phyloP scores from a whole-genome alignment of 2,888 invertebrate genomes.

The Agriopis leucophaearia region DNA sequence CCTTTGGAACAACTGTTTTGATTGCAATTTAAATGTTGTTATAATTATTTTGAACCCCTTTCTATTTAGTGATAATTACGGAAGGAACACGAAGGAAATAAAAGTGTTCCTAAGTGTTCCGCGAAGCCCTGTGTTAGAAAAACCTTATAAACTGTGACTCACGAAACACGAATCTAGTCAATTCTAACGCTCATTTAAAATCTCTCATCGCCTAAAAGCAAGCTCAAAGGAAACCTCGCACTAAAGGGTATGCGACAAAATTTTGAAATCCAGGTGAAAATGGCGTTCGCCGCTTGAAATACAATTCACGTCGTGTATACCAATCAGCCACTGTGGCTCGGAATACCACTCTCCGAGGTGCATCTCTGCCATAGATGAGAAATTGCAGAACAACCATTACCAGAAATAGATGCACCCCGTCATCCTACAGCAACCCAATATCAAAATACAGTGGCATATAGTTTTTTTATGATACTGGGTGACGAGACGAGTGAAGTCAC shows the following conservation, averaged over 20 bases:
- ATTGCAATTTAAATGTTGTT: too few species aligned
- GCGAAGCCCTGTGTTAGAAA: too few species aligned
- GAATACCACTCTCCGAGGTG: conserved; percentile 42
- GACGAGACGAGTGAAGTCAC: too few species aligned
- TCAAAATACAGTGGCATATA: too few species aligned
- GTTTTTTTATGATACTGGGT: too few species aligned
- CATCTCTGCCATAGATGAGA: conserved; percentile 35
- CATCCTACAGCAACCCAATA: neutral
- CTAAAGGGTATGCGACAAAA: conserved; percentile 37
- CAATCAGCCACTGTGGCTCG: conserved; percentile 48
- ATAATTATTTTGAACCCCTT: too few species aligned
- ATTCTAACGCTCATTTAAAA: neutral
- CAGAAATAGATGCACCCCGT: too few species aligned
- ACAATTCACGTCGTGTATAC: conserved; percentile 50
- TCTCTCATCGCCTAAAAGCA: conserved; percentile 1
- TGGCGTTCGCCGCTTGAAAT: conserved; percentile 42
- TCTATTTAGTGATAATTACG: too few species aligned
- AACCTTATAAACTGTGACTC: too few species aligned
- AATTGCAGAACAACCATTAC: neutral
- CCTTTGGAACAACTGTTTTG: too few species aligned
- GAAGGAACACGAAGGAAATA: too few species aligned
- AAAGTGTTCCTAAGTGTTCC: too few species aligned
- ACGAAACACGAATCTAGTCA: neutral
- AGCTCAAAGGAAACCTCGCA: conserved; percentile 32
- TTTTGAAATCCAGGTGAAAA: conserved; percentile 43